Percentiles rank a stretch among this genome's conserved stretches.
These are phyloP conservation scores for Ischnura elegans DNA, from an alignment of 2,888 invertebrate species.

Conservation along the genomic window DNA sequence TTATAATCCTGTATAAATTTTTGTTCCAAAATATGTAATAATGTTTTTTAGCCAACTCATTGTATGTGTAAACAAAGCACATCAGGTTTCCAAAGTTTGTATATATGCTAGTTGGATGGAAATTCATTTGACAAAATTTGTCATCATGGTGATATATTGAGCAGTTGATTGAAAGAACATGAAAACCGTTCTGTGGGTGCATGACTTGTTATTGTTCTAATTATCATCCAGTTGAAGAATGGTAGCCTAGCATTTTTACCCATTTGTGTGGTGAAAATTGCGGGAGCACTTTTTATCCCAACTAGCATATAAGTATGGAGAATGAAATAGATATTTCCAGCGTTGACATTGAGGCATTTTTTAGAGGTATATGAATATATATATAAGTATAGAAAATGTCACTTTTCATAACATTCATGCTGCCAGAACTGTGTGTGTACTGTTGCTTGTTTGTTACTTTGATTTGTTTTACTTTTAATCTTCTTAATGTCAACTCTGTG, in stretches of 20 bases:
- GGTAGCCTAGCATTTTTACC: constrained; percentile 32
- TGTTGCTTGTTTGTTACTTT: constrained; percentile 66
- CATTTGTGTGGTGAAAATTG: constrained; percentile 23
- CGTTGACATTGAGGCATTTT: constrained; percentile 60
- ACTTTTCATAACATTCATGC: constrained; percentile 65
- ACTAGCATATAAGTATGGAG: constrained; percentile 58
- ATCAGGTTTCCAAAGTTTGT: constrained; percentile 64
- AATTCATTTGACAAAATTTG: constrained; percentile 32
- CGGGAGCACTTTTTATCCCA: constrained; percentile 46
- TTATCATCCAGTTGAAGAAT: constrained; percentile 63
- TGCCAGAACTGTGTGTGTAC: constrained; percentile 65
- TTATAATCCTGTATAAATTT: constrained; percentile 67
- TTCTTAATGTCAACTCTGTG: constrained; percentile 67
- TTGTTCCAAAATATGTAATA: constrained; percentile 67
- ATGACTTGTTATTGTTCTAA: constrained; percentile 53
- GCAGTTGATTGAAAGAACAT: constrained; percentile 47
- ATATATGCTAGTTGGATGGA: constrained; percentile 54
- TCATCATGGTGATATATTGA: constrained; percentile 42
- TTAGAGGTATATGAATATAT: constrained; percentile 58
- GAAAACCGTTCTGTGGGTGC: constrained; percentile 41
- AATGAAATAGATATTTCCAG: constrained; percentile 57
- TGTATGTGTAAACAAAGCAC: constrained; percentile 67
- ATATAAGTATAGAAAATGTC: constrained; percentile 51
- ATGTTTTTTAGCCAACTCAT: constrained; percentile 67
- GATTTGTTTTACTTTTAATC: constrained; percentile 50